Percentiles rank a stretch among this genome's conserved stretches.
phyloP scores from a whole-genome alignment of 2,888 invertebrate species.

The Anoplius nigerrimus region DNA sequence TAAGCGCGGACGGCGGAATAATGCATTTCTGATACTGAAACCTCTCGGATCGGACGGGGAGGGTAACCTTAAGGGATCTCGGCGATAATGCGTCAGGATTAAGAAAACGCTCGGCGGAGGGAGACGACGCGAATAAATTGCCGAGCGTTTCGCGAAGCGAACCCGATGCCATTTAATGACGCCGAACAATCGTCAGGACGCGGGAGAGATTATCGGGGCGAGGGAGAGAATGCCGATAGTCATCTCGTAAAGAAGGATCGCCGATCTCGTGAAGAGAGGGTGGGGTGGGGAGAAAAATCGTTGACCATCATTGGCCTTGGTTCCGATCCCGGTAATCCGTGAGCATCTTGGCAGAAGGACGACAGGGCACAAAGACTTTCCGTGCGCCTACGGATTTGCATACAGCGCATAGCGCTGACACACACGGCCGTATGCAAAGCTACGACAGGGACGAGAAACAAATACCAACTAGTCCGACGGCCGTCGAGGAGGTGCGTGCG shows the following conservation, averaged over 20 bases:
- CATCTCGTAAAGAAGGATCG: slow-evolving; percentile 44
- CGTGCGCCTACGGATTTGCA: slow-evolving; percentile 48
- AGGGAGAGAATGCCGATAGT: slow-evolving; percentile 39
- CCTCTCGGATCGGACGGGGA: neutral
- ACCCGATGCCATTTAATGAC: too few species aligned
- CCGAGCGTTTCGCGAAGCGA: neutral
- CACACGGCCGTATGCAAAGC: slow-evolving; percentile 55
- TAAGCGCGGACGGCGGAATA: too few species aligned
- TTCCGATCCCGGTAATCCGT: slow-evolving; percentile 46
- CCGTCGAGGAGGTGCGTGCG: slow-evolving; percentile 49
- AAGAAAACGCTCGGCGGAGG: neutral
- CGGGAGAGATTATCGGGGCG: slow-evolving; percentile 1
- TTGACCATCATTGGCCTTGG: slow-evolving; percentile 44
- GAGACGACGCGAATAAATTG: slow-evolving; percentile 1
- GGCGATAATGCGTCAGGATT: too few species aligned
- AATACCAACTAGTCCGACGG: slow-evolving; percentile 53
- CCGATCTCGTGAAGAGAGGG: too few species aligned
- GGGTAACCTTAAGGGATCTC: too few species aligned
- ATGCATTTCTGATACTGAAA: neutral
- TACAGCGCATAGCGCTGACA: slow-evolving; percentile 46
- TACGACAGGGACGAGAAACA: slow-evolving; percentile 55
- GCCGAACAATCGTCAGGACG: too few species aligned
- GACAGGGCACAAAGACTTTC: slow-evolving; percentile 32
- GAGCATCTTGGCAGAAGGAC: slow-evolving; percentile 44
- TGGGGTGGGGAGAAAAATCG: slow-evolving; percentile 38